Evolutionary conservation across 64 coral and sea anemone species (phyloP).

Genomic region (Platygyra sinensis): DNA sequence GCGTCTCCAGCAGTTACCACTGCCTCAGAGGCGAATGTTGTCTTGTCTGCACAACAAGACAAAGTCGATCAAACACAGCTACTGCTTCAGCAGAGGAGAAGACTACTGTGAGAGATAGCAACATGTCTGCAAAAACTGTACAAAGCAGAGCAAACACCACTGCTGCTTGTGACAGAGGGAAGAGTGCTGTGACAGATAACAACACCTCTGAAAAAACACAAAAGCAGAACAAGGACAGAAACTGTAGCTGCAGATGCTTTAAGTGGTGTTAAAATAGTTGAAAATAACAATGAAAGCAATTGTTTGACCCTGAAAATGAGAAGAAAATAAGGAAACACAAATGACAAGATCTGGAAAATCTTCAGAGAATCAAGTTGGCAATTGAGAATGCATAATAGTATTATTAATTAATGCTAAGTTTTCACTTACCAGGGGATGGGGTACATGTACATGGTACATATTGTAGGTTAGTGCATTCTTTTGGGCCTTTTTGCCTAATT

Average conservation of each 20-base stretch:
- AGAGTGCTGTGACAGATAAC: background rate
- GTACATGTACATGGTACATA: too few species aligned
- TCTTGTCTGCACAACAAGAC: conserved; percentile 6
- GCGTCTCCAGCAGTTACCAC: conserved; percentile 22
- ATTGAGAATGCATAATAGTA: background rate
- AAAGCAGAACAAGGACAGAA: conserved; percentile 2
- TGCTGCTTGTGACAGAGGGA: background rate
- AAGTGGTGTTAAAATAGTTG: conserved; percentile 2
- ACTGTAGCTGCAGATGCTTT: conserved; percentile 9
- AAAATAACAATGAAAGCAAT: conserved; percentile 31
- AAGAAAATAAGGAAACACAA: background rate
- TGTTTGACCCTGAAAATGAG: conserved; percentile 2
- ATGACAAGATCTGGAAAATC: conserved; percentile 8
- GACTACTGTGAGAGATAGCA: background rate
- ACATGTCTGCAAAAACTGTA: background rate
- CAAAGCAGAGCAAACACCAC: background rate
- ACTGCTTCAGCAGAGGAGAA: background rate
- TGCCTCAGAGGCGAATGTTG: conserved; percentile 24
- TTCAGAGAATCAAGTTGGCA: background rate
- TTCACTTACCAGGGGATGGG: too few species aligned
- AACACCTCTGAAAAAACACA: background rate
- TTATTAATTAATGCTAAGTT: too few species aligned
- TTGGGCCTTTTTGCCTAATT: too few species aligned
- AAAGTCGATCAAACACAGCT: background rate
- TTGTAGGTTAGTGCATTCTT: too few species aligned